phyloP scores from a whole-genome alignment of 2,888 invertebrate genomes.

The Spilosoma lubricipeda region DNA sequence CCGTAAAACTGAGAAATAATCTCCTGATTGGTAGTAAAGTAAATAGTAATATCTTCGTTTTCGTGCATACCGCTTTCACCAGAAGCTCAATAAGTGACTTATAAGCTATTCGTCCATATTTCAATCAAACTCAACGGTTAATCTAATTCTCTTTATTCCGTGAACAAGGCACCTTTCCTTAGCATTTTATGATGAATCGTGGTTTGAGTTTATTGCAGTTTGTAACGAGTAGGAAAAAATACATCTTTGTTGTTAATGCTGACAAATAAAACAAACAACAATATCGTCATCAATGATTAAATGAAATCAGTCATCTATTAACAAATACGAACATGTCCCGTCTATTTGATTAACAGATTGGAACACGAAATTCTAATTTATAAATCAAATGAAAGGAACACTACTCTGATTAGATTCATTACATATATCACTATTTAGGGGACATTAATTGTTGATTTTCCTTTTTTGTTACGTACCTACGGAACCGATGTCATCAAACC shows the following conservation, averaged over 20 bases:
- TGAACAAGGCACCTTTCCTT: too few species aligned
- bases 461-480: neutral
- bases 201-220: neutral
- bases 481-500: conserved; percentile 12
- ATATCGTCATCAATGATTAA: neutral
- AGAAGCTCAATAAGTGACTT: neutral
- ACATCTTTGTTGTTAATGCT: neutral
- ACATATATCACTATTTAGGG: neutral
- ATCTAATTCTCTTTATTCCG: too few species aligned
- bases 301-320: neutral
- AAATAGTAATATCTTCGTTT: too few species aligned
- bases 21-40: too few species aligned
- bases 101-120: too few species aligned
- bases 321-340: neutral
- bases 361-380: neutral
- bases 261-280: neutral
- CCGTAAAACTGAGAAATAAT: too few species aligned
- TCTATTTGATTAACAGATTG: neutral
- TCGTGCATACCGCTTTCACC: neutral
- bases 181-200: too few species aligned
- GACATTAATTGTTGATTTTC: neutral
- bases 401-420: neutral
- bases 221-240: neutral
- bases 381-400: neutral
- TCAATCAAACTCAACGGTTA: too few species aligned